Percentiles rank a stretch among this genome's conserved stretches.
These are phyloP conservation scores for Drosophila nr. perissopoda DNA, from an alignment of 2,888 invertebrate species.

Conservation along the genomic window DNA sequence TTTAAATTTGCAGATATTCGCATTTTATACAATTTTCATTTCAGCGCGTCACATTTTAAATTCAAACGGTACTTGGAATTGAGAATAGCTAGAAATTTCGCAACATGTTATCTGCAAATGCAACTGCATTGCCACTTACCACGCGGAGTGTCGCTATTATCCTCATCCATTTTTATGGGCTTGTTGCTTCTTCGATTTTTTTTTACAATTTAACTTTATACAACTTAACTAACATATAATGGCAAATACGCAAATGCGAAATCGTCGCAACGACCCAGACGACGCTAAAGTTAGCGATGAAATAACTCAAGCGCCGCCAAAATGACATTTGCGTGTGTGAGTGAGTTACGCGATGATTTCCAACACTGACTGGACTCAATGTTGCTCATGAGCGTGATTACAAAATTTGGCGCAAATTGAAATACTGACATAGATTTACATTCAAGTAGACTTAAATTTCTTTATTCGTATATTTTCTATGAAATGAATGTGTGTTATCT, in stretches of 20 bases:
- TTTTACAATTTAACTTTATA: neutral
- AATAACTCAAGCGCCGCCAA: slow-evolving; percentile 51
- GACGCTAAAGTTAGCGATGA: slow-evolving; percentile 53
- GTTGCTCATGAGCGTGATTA: slow-evolving; percentile 9
- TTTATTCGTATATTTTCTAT: neutral
- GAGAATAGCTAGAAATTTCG: neutral
- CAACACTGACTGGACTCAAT: slow-evolving; percentile 19
- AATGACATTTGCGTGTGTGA: slow-evolving; percentile 44
- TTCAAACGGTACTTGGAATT: slow-evolving; percentile 50
- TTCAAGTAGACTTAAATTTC: neutral
- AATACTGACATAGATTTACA: neutral
- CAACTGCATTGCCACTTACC: slow-evolving; percentile 32
- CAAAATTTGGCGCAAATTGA: slow-evolving; percentile 15
- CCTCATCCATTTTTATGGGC: slow-evolving; percentile 34
- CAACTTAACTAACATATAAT: neutral
- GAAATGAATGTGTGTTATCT: neutral
- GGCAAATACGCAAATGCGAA: neutral
- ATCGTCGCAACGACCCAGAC: neutral
- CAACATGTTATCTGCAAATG: neutral
- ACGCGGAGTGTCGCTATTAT: slow-evolving; percentile 41
- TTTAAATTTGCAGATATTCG: neutral
- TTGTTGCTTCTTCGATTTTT: neutral
- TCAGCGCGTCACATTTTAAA: slow-evolving; percentile 40
- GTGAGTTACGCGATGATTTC: neutral
- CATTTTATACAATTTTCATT: neutral